phyloP scores from a whole-genome alignment of 2,888 invertebrate genomes.

The Chaetogeoica ovagalla region DNA sequence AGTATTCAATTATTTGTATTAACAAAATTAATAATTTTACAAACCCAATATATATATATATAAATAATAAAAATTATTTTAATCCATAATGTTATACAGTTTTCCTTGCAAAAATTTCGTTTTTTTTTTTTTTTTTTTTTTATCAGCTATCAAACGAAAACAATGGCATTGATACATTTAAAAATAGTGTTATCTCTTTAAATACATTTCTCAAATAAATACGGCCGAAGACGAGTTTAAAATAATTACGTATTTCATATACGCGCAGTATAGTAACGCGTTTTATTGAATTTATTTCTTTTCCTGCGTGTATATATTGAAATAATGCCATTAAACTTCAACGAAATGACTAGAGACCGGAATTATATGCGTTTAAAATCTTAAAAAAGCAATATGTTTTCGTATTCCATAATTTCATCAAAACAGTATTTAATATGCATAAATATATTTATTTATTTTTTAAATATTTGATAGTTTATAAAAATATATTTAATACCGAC shows the following conservation, averaged over 20 bases:
- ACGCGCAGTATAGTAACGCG: background rate
- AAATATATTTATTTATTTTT: too few species aligned
- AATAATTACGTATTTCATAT: background rate
- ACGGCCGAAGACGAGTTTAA: background rate
- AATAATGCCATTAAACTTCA: background rate
- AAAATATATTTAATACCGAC: too few species aligned
- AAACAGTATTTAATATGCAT: too few species aligned
- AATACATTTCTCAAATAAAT: background rate
- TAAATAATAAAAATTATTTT: background rate
- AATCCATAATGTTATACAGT: background rate
- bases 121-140: too few species aligned
- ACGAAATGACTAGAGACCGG: background rate
- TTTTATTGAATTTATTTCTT: background rate
- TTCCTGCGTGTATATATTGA: background rate
- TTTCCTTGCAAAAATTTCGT: background rate
- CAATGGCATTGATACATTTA: background rate
- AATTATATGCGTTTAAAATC: too few species aligned
- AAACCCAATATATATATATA: too few species aligned
- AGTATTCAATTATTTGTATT: too few species aligned
- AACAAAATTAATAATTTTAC: too few species aligned
- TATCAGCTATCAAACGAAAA: background rate
- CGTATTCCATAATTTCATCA: too few species aligned
- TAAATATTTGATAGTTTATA: too few species aligned
- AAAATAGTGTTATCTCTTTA: background rate
- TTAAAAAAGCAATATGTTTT: too few species aligned